These are phyloP conservation scores for Leptogaster cylindrica DNA, from an alignment of 2,888 invertebrate species.

Conservation along the genomic window DNA sequence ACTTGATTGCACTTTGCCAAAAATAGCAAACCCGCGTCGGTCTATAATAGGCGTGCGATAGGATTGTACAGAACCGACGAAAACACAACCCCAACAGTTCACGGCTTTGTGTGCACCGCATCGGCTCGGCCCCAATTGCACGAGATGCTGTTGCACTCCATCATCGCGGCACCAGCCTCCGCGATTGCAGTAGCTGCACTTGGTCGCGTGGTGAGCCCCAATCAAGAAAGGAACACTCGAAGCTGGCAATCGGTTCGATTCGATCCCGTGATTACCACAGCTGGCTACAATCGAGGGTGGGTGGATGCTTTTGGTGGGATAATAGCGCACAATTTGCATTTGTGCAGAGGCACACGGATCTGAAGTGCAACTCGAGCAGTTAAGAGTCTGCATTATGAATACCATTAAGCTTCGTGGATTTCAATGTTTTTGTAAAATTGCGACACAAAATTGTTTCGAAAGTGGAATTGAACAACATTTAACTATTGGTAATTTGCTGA, in stretches of 20 bases:
- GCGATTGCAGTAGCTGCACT: not conserved
- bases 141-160: not conserved
- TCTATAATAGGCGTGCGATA: not conserved
- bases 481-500: no score
- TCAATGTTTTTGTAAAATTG: no score
- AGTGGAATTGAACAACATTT: no score
- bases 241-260: not conserved
- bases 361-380: no score
- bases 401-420: no score
- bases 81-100: no score
- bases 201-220: not conserved
- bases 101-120: no score
- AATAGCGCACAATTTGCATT: no score
- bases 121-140: not conserved
- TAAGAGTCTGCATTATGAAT: no score
- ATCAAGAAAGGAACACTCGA: not conserved
- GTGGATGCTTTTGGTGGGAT: no score
- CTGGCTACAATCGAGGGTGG: not conserved
- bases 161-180: not conserved
- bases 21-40: conserved; percentile 7
- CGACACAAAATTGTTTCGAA: no score
- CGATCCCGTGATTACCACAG: not conserved
- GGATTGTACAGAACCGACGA: not conserved
- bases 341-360: no score
- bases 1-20: conserved; percentile 11